phyloP scores from a whole-genome alignment of 2,797 vertebrate species.

The Neosilurus mollespiculum region DNA sequence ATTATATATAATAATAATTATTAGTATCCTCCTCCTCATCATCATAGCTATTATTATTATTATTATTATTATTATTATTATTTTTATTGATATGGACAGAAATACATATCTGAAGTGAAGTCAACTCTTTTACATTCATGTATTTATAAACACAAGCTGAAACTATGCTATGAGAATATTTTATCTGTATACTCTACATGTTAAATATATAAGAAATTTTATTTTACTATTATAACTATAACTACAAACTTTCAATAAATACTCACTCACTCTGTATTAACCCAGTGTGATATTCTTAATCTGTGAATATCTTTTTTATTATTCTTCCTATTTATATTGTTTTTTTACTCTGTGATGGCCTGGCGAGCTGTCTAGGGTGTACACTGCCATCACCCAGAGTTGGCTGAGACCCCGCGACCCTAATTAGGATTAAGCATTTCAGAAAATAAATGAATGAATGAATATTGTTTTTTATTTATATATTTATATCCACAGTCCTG shows the following conservation, averaged over 20 bases:
- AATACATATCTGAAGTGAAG: neutral
- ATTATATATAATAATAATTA: neutral
- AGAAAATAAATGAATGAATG: no score
- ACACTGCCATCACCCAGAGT: no score
- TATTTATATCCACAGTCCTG: neutral
- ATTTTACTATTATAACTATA: neutral
- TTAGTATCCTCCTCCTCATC: no score
- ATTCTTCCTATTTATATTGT: no score
- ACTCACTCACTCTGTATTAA: neutral
- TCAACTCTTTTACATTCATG: neutral
- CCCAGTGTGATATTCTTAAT: neutral
- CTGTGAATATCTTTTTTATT: neutral
- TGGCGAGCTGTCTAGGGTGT: no score
- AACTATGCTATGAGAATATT: neutral
- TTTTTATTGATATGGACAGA: neutral
- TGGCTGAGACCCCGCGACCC: no score
- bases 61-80: no score
- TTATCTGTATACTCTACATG: no score
- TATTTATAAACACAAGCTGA: neutral
- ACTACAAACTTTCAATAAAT: neutral
- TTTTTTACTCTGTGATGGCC: no score
- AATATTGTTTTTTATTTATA: no score
- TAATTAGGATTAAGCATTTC: no score
- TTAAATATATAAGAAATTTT: neutral
- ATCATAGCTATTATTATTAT: no score